Conservation (phyloP, 2,888 invertebrate species). For the Megaustenia siamemsis region DNA sequence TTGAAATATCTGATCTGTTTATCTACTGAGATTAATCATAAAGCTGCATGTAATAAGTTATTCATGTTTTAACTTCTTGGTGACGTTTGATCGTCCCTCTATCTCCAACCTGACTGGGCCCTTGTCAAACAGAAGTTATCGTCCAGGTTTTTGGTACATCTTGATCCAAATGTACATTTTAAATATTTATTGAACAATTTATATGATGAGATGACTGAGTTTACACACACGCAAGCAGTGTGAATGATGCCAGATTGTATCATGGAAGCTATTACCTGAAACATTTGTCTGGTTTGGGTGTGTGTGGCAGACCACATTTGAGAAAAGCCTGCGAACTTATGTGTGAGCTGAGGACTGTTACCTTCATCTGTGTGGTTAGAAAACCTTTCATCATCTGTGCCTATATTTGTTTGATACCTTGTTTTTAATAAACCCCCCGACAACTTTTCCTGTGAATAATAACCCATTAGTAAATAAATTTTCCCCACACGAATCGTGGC, state of each 20-base stretch:
- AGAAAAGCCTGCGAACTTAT: neutral
- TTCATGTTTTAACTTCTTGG: too few relatives aligned
- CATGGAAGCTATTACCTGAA: neutral
- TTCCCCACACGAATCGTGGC: neutral
- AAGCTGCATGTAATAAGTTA: too few relatives aligned
- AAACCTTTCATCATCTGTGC: neutral
- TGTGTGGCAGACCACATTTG: neutral
- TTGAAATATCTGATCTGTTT: too few relatives aligned
- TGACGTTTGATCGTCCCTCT: too few relatives aligned
- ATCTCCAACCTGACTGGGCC: too few relatives aligned
- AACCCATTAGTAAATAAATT: conserved; percentile 3
- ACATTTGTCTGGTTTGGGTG: neutral
- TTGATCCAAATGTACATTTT: neutral
- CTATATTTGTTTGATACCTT: neutral
- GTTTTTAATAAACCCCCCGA: neutral
- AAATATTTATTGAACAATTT: neutral
- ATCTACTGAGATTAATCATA: too few relatives aligned
- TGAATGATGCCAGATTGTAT: neutral
- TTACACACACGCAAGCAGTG: too few relatives aligned
- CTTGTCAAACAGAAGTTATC: neutral
- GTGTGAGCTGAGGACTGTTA: neutral
- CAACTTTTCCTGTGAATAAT: conserved; percentile 15
- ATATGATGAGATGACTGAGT: neutral
- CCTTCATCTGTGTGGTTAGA: neutral
- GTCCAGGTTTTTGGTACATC: neutral